Conservation (phyloP, 1,140 invertebrate species). For the Vollenhovia emeryi region DNA sequence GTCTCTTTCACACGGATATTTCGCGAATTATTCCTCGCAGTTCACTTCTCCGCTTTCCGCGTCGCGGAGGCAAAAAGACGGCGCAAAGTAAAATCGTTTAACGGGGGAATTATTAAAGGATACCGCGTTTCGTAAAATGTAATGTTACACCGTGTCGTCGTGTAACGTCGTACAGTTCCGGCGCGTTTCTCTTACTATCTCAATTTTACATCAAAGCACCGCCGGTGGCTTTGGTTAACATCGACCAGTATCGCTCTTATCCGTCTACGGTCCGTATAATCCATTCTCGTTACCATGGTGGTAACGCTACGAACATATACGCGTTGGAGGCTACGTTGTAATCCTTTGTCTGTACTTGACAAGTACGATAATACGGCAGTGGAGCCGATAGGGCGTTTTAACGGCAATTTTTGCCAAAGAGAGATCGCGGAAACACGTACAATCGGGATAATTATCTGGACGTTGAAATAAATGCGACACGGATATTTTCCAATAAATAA, state of each 20-base stretch:
- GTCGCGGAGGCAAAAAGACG: neutral
- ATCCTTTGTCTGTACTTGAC: slow-evolving; percentile 47
- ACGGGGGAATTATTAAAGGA: neutral
- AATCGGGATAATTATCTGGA: slow-evolving; percentile 25
- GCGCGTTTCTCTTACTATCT: slow-evolving; percentile 30
- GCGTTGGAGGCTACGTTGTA: slow-evolving; percentile 29
- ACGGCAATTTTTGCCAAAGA: slow-evolving; percentile 5
- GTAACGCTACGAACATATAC: neutral
- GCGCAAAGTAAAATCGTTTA: neutral
- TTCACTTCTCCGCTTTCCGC: neutral
- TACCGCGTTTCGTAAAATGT: neutral
- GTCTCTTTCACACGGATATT: neutral
- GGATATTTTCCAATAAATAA: neutral
- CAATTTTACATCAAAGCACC: slow-evolving; percentile 42
- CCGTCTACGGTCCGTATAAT: slow-evolving; percentile 41
- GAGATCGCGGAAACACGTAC: neutral
- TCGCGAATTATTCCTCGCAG: neutral
- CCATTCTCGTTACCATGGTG: slow-evolving; percentile 15
- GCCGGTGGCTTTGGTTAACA: slow-evolving; percentile 37
- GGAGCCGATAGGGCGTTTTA: neutral
- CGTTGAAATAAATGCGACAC: neutral
- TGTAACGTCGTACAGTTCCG: neutral
- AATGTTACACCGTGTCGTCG: slow-evolving; percentile 4
- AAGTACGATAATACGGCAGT: slow-evolving; percentile 32
- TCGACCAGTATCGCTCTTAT: slow-evolving; percentile 35